A percentile compares a stretch with the other conserved stretches of the same genome.
Evolutionary conservation across 2,888 invertebrate species (phyloP).

Genomic region (Myathropa florea): DNA sequence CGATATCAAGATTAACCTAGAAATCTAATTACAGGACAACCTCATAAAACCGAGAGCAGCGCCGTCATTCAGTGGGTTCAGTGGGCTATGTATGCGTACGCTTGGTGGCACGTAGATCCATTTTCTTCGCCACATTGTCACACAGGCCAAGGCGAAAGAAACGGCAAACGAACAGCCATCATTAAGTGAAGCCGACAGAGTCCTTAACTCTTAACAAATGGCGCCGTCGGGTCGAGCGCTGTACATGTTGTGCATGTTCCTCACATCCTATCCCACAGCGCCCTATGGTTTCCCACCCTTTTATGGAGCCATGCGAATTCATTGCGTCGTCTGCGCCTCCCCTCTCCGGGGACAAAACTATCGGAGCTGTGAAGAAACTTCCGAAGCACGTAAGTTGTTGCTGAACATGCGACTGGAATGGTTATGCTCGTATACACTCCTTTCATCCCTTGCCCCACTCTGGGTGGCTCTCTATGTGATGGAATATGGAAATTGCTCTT

Average conservation of each 20-base stretch:
- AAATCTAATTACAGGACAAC: constrained; percentile 63
- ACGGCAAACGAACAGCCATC: constrained; percentile 32
- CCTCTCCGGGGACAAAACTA: background rate
- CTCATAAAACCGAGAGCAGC: constrained; percentile 50
- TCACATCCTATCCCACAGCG: too few relatives aligned
- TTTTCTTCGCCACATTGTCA: constrained; percentile 38
- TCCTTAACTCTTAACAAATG: constrained; percentile 64
- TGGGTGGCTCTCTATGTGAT: constrained; percentile 40
- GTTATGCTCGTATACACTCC: background rate
- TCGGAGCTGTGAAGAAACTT: background rate
- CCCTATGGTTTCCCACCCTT: background rate
- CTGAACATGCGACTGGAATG: constrained; percentile 1
- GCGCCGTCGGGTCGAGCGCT: constrained; percentile 37
- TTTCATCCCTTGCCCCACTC: background rate
- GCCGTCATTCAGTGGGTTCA: constrained; percentile 21
- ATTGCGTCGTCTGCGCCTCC: background rate
- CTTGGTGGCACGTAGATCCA: constrained; percentile 42
- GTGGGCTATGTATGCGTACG: constrained; percentile 14
- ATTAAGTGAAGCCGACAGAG: constrained; percentile 59
- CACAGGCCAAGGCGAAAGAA: background rate
- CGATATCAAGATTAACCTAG: constrained; percentile 65
- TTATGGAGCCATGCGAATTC: constrained; percentile 42
- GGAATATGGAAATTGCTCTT: constrained; percentile 60
- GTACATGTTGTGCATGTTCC: constrained; percentile 45
- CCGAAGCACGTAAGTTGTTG: constrained; percentile 30